A percentile compares a stretch with the other conserved stretches of the same genome.
phyloP scores from a whole-genome alignment of 2,888 invertebrate species.

The Catocala nupta region DNA sequence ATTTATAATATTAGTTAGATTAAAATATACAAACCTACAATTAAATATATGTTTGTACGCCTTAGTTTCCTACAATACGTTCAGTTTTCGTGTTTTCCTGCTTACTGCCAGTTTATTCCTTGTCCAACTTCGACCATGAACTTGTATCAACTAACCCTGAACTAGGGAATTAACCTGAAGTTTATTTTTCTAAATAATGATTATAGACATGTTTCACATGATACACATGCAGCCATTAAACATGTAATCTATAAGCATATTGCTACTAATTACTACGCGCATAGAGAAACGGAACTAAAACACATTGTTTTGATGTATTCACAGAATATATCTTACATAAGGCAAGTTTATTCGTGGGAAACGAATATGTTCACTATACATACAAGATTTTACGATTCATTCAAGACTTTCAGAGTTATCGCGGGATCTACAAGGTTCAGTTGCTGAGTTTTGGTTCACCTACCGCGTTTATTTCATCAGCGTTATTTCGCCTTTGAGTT shows the following conservation, averaged over 20 bases:
- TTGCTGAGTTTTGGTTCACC: constrained; percentile 12
- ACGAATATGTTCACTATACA: constrained; percentile 1
- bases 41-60: too few relatives aligned
- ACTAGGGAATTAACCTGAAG: constrained; percentile 19
- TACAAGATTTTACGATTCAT: constrained; percentile 13
- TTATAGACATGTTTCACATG: constrained; percentile 12
- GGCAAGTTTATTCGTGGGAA: constrained; percentile 30
- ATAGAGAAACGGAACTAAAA: constrained; percentile 32
- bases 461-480: not conserved
- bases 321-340: constrained; percentile 26
- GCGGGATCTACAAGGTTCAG: constrained; percentile 1
- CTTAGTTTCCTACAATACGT: too few relatives aligned
- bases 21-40: too few relatives aligned
- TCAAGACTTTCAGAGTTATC: constrained; percentile 12
- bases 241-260: constrained; percentile 13
- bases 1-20: too few relatives aligned
- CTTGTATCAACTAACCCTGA: constrained; percentile 12
- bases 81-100: not conserved
- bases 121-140: constrained; percentile 2
- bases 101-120: not conserved
- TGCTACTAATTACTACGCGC: constrained; percentile 15
- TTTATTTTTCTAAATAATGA: constrained; percentile 20
- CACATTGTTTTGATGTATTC: constrained; percentile 41
- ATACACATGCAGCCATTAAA: constrained; percentile 17
- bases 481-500: too few relatives aligned